These are phyloP conservation scores for Oncopodura yosiiana DNA, from an alignment of 1,140 invertebrate genomes.

Conservation along the genomic window DNA sequence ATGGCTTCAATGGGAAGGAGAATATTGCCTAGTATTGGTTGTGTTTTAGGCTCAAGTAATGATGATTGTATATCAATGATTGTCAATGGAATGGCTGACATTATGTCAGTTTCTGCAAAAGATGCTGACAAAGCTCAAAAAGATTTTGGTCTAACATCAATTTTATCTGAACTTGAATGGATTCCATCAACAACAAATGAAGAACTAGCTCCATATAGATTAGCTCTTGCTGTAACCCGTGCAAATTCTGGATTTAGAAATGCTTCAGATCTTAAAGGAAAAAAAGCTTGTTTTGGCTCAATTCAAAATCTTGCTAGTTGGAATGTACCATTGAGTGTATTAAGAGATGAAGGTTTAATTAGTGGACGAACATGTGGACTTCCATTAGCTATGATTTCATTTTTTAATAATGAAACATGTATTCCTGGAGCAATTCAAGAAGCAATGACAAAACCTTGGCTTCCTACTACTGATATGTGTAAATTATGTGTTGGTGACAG, in stretches of 20 bases:
- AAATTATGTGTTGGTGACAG: conserved; percentile 16
- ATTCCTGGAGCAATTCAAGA: conserved; percentile 40
- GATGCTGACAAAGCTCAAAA: conserved; percentile 48
- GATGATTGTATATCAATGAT: conserved; percentile 58
- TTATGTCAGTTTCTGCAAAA: conserved; percentile 53
- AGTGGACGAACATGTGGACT: conserved; percentile 40
- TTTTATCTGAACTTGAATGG: conserved; percentile 47
- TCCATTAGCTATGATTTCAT: conserved; percentile 42
- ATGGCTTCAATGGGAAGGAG: conserved; percentile 59
- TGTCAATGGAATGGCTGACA: conserved; percentile 49
- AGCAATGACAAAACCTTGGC: conserved; percentile 12
- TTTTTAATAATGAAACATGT: conserved; percentile 44
- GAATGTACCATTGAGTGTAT: conserved; percentile 44
- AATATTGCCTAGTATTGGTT: conserved; percentile 58
- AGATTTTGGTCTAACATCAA: conserved; percentile 43
- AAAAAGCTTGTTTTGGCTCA: conserved; percentile 47
- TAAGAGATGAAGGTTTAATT: conserved; percentile 44
- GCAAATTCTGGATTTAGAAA: conserved; percentile 40
- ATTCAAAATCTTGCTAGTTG: conserved; percentile 40
- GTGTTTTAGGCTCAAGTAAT: conserved; percentile 46
- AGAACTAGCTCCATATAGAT: conserved; percentile 41
- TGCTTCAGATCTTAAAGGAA: conserved; percentile 44
- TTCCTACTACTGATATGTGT: conserved; percentile 20
- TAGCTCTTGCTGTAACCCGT: conserved; percentile 52
- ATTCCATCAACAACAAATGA: conserved; percentile 8